Base-by-base conservation (phyloP, 2,888 invertebrate genomes). In the Cataglyphis rosenhaueri region DNA sequence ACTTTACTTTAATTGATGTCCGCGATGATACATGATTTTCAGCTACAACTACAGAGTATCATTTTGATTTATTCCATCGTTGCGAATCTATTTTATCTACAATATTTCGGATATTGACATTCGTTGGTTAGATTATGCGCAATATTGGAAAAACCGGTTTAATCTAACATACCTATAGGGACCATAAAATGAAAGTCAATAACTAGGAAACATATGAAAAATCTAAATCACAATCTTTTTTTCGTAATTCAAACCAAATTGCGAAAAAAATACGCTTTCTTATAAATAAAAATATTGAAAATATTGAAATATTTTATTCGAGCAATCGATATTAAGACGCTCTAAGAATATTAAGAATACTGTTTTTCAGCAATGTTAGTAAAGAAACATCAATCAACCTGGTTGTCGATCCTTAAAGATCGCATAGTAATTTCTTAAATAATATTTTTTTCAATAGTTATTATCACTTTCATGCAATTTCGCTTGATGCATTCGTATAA, bases 391-490 rank as follows among this genome's bases (percentile, higher is more conserved):
- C 74, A 79, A 61, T 79, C 73, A 79, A 79, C 25, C n/a, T 65
- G 38, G 18, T 32, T 62, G 75, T 64, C 74, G 32, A 32, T 48
- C 12, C 9, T 25, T 48, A 25, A 65, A 12, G 52, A 64, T 64
- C n/a, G 81, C 65, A 41, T 12, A 55, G 21, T 64, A 62, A 71
- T 81, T 29, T 75, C 64, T 75, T 81, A 62, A 74, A 76, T 66
- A 57, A 38, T 61, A 59, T 29, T 35, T 52, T 41, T n/a, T 66
- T 61, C 41, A 5, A 62, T 35, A 35, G 21, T 75, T 57, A 75
- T 81, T 75, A 82, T 59, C 82, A n/a, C 81, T 32, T 61, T 32
- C 41, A 10, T 66, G 76, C 29, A 44, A 68, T 68, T 78, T 55
- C 35, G 32, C 57, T 41, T 29, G 78, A 57, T 44, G 78, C 57